Evolutionary conservation across 2,113 vertebrate species (phyloP).

Genomic region (Plestiodon gilberti): DNA sequence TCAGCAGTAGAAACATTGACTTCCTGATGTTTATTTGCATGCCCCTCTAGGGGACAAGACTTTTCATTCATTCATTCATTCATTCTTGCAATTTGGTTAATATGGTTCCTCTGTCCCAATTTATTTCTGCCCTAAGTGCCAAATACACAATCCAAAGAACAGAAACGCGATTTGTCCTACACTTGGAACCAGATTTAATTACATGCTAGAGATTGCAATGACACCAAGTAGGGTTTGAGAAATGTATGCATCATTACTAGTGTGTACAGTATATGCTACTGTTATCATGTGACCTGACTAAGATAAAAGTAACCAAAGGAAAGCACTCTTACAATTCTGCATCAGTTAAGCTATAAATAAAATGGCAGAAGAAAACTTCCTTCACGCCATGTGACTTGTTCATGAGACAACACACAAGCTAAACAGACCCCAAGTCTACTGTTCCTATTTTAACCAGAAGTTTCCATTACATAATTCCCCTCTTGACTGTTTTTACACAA

Average conservation of each 20-base stretch:
- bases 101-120: constrained; percentile 7
- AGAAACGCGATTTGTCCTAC: constrained; percentile 21
- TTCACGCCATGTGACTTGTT: not conserved
- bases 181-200: constrained; percentile 24
- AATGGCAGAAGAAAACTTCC: not conserved
- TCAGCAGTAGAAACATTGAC: constrained; percentile 24
- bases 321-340: fast-evolving
- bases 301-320: not conserved
- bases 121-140: constrained; percentile 4
- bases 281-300: constrained; percentile 9
- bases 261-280: constrained; percentile 28
- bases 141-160: constrained; percentile 13
- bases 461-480: not conserved
- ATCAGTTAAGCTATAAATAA: constrained; percentile 21
- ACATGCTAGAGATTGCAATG: not conserved
- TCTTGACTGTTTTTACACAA: fast-evolving
- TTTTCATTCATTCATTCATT: too few species aligned
- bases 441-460: not conserved
- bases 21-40: constrained; percentile 8
- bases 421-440: not conserved
- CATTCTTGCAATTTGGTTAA: not conserved
- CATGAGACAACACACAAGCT: not conserved
- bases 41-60: constrained; percentile 46
- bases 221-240: not conserved
- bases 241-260: constrained; percentile 43